Percentiles rank a stretch among this genome's conserved stretches.
phyloP scores from a whole-genome alignment of 2,888 invertebrate genomes.

The Heteropelma amictum region DNA sequence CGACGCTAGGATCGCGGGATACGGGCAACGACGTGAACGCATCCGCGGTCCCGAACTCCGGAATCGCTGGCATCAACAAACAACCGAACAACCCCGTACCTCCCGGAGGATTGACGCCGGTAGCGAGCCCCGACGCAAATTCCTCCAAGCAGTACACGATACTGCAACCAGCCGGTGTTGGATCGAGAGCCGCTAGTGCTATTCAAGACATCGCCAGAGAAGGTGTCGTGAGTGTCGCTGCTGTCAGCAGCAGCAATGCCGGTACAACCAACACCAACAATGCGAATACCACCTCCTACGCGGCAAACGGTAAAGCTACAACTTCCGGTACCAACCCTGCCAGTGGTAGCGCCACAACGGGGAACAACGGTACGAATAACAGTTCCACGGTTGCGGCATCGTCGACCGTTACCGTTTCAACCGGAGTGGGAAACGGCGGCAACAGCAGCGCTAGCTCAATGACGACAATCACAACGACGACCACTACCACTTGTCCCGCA shows the following conservation, averaged over 20 bases:
- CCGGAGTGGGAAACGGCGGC: conserved; percentile 33
- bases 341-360: conserved; percentile 28
- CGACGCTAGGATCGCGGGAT: conserved; percentile 14
- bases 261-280: conserved; percentile 65
- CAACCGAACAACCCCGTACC: conserved; percentile 61
- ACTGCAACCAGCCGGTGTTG: conserved; percentile 89
- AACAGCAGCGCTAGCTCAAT: conserved; percentile 60
- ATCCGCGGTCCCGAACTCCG: conserved; percentile 66
- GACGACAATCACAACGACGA: conserved; percentile 68
- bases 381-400: conserved; percentile 15
- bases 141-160: conserved; percentile 91
- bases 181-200: conserved; percentile 89
- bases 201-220: conserved; percentile 88
- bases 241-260: conserved; percentile 77
- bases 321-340: conserved; percentile 55
- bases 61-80: conserved; percentile 60
- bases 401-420: background rate
- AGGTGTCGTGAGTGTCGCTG: conserved; percentile 82
- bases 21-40: conserved; percentile 59
- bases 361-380: conserved; percentile 35
- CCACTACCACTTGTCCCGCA: conserved; percentile 68
- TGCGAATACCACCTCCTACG: conserved; percentile 64
- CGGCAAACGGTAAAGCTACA: conserved; percentile 35
- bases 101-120: conserved; percentile 68
- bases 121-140: conserved; percentile 78